A percentile compares a stretch with the other conserved stretches of the same genome.
phyloP scores from a whole-genome alignment of 2,113 vertebrate genomes.

The Uria aalge region DNA sequence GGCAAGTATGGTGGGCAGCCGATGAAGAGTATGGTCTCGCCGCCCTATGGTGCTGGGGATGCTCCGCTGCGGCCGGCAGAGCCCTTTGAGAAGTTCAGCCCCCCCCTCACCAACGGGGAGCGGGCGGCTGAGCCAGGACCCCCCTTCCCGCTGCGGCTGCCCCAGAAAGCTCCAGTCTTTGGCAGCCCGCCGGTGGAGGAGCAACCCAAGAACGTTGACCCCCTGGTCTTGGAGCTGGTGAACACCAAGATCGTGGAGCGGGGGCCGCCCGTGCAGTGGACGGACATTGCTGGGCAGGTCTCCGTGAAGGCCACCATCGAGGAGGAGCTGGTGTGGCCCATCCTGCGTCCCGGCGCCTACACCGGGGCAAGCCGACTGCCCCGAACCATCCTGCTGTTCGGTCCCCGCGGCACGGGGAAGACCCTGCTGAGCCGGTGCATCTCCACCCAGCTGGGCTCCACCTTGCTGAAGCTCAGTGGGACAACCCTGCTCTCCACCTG shows the following conservation, averaged over 20 bases:
- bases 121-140: constrained; percentile 26
- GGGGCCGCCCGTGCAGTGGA: constrained; percentile 86
- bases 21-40: constrained; percentile 82
- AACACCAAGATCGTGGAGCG: constrained; percentile 87
- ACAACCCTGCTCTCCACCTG: constrained; percentile 82
- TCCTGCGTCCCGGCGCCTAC: constrained; percentile 77
- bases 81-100: constrained; percentile 81
- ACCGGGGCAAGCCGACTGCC: constrained; percentile 68
- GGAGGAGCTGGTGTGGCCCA: constrained; percentile 93
- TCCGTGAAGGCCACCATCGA: constrained; percentile 88
- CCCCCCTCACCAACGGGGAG: constrained; percentile 79
- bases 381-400: constrained; percentile 89
- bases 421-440: constrained; percentile 86
- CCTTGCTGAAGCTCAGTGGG: constrained; percentile 84
- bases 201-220: constrained; percentile 80
- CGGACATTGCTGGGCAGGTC: constrained; percentile 86
- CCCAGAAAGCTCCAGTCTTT: constrained; percentile 65
- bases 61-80: constrained; percentile 38
- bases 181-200: constrained; percentile 71
- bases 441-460: constrained; percentile 90
- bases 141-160: constrained; percentile 27
- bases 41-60: constrained; percentile 77
- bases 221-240: constrained; percentile 83
- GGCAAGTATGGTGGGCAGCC: constrained; percentile 71
- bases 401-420: constrained; percentile 88